Evolutionary conservation across 2,797 vertebrate species (phyloP).

Genomic region (Anisognathus igniventris): DNA sequence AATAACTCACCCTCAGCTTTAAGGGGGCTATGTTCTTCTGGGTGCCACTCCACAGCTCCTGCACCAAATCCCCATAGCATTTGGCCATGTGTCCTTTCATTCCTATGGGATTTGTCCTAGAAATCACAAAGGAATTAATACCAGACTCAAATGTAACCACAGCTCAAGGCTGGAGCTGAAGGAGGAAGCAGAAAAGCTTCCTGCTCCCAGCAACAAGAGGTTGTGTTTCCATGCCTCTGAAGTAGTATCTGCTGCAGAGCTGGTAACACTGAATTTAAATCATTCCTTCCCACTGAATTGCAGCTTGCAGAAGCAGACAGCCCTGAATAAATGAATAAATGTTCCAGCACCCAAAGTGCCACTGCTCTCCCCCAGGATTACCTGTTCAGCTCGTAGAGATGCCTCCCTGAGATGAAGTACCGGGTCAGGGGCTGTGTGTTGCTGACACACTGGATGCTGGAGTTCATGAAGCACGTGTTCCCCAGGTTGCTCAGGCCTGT

Average conservation of each 20-base stretch:
- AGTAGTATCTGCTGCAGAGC: neutral
- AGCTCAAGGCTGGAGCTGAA: neutral
- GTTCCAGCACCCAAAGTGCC: neutral
- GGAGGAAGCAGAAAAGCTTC: neutral
- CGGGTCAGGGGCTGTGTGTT: conserved; percentile 95
- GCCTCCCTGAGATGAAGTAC: conserved; percentile 96
- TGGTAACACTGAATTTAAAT: neutral
- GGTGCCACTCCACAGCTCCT: conserved; percentile 97
- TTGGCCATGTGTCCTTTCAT: conserved; percentile 99
- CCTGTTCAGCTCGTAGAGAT: conserved; percentile 99
- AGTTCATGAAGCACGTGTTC: conserved; percentile 99
- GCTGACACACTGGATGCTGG: conserved; percentile 98
- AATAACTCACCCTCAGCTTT: conserved; percentile 87
- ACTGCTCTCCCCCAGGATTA: conserved; percentile 18
- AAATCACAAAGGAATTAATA: conserved; percentile 16
- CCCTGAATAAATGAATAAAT: neutral
- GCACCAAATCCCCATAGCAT: conserved; percentile 97
- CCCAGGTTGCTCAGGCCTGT: conserved; percentile 97
- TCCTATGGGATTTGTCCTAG: conserved; percentile 95
- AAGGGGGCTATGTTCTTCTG: conserved; percentile 97
- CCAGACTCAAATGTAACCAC: neutral
- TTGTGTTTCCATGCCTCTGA: neutral
- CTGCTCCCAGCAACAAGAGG: neutral
- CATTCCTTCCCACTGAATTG: neutral
- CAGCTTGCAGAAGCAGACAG: neutral